Evolutionary conservation across 2,888 invertebrate genomes (phyloP), one percentile per base, ranked within the genome.

Genomic region (Nymphalis polychloros): DNA sequence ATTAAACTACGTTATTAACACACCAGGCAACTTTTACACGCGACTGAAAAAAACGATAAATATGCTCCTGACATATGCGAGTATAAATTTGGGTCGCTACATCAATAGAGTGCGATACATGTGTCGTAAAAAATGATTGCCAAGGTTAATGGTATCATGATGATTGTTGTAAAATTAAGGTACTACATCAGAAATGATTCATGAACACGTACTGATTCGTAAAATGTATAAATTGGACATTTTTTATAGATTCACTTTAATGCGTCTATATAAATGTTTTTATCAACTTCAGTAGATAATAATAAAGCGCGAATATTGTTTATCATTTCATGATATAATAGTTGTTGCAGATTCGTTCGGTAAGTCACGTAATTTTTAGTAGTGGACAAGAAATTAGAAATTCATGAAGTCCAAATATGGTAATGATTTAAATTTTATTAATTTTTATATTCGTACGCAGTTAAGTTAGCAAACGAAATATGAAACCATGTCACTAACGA

Each of bases 401-500:
- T 8, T n/a, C 17, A n/a, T n/a, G 8, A n/a, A 49, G 0, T 17
- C 8, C 19, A 5, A 17, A 49, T 49, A 8, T 49, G 17, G 7
- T 49, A 17, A 6, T n/a, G 49, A 49, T 8, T 57, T 17, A 57
- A 41, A 19, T 57, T 41, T n/a, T 6, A n/a, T 57, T 57, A 19
- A 3, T 41, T 53, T 27, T 6, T 17, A 53, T 20, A 17, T 20
- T 53, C 16, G 23, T 53, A 13, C 20, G 35, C n/a, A 19, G 23
- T 49, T 49, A 19, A 8, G n/a, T 31, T 57, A n/a, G 41, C 10
- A 13, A 57, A 23, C n/a, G 46, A 68, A 52, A 64, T 48, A 20
- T 20, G 46, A 63, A 63, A 63, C 41, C 63, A 49, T 68, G 63
- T 63, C 68, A 66, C 59, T 53, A 19, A 61, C 64, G 59, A 59